Percentiles rank a stretch among this genome's conserved stretches.
Evolutionary conservation across 2,797 vertebrate genomes (phyloP).

Genomic region (Pseudomugil tenellus): DNA sequence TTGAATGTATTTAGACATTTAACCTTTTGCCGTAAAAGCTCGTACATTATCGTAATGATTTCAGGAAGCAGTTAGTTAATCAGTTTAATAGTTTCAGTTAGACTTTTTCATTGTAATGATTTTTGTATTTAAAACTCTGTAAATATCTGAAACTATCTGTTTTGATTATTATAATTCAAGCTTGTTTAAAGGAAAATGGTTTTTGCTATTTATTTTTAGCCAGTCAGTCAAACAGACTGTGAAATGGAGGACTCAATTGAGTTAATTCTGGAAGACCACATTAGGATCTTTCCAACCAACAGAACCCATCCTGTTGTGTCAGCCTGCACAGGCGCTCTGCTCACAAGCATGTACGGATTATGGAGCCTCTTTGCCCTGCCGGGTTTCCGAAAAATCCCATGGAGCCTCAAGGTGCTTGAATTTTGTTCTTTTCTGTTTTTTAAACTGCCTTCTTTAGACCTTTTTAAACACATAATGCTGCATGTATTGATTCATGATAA

Average conservation of each 20-base stretch:
- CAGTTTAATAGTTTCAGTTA: too few relatives aligned
- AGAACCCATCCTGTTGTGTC: conserved; percentile 55
- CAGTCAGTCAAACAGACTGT: conserved; percentile 1
- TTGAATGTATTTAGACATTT: too few relatives aligned
- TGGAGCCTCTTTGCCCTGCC: conserved; percentile 81
- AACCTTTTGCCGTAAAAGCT: too few relatives aligned
- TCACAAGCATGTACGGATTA: conserved; percentile 76
- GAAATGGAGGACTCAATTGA: conserved; percentile 84
- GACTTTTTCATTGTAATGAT: too few relatives aligned
- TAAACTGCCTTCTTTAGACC: neutral
- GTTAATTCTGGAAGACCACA: conserved; percentile 72
- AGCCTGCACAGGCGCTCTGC: conserved; percentile 55
- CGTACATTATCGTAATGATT: too few relatives aligned
- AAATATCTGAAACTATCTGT: neutral
- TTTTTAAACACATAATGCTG: conserved; percentile 8
- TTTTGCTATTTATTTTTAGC: neutral
- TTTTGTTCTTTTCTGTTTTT: neutral
- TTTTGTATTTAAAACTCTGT: neutral
- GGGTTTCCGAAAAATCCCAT: conserved; percentile 79
- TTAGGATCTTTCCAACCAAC: conserved; percentile 18
- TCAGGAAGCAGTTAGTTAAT: too few relatives aligned
- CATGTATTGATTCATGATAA: conserved; percentile 19
- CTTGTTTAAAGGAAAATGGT: neutral
- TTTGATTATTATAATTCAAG: neutral
- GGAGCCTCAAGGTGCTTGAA: conserved; percentile 75